Base-by-base conservation (phyloP, 1,140 invertebrate genomes). In the Lysiphlebus fabarum region DNA sequence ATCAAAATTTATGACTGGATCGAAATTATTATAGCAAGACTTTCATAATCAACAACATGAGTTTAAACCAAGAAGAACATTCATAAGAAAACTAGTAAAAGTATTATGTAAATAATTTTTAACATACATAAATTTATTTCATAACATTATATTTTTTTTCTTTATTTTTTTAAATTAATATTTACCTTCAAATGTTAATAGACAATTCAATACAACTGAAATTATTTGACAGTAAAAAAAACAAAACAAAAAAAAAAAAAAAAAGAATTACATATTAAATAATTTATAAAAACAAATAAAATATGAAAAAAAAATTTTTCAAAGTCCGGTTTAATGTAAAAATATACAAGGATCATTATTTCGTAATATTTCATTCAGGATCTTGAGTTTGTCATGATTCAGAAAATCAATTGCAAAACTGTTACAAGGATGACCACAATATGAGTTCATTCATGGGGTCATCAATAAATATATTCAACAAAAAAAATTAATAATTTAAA, bases 351-450 rank as follows among this genome's bases (percentile, higher is more conserved):
- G 17, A 4, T 26, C 17, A 26, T 26, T 26, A 26, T 26, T 26
- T 26, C 17, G 6, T 9, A 36, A 11, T 8, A 36, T 33, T 5
- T 8, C 33, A 49, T 33, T 34, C n/a, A 49, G n/a, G 8, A 6
- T 11, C 47, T 17, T 34, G 26, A 34, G 26, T 34, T 49, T 26
- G 17, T 26, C 17, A 1, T 26, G 17, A 26, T 26, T 26, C 8
- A 11, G 10, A 33, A 11, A 34, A 8, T 49, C 17, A 11, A 49
- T 45, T 61, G 53, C 41, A 51, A 37, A 69, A 67, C 44, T 68
- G 61, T 67, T 68, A 70, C 68, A 70, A 70, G 68, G 68, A 64
- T 68, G 58, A 61, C 62, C 53, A 51, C 11, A 50, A 58, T 58
- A 41, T 36, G 11, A 37, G 34, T 33, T 51, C 12, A 54, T n/a